These are phyloP conservation scores for Nasonia oneida DNA, from an alignment of 2,888 invertebrate species.

Conservation along the genomic window DNA sequence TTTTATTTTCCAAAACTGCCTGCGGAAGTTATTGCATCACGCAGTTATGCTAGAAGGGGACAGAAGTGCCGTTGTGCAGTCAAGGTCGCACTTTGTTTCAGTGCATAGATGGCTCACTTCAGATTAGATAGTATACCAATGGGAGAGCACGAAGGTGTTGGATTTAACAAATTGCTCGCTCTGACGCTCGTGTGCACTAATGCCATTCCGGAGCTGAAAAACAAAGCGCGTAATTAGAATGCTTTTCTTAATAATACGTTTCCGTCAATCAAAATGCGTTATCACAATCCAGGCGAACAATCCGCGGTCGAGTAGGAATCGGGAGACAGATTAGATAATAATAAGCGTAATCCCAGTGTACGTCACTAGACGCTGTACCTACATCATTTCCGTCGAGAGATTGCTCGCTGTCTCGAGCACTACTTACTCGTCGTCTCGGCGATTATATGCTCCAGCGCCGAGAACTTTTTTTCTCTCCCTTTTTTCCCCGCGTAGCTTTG, in stretches of 20 bases:
- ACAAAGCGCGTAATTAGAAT: background rate
- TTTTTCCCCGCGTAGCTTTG: background rate
- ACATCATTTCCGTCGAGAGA: background rate
- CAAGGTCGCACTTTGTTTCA: background rate
- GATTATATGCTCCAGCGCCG: too few species aligned
- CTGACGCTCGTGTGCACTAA: background rate
- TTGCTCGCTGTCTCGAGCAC: background rate
- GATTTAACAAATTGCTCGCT: slow-evolving; percentile 4
- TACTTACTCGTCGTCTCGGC: too few species aligned
- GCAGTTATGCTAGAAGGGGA: background rate
- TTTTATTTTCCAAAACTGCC: background rate
- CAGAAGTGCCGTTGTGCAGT: background rate
- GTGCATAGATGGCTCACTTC: background rate
- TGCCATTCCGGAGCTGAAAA: background rate
- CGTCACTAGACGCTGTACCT: background rate
- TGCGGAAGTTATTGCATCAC: background rate
- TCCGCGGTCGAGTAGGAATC: background rate
- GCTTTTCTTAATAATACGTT: too few species aligned
- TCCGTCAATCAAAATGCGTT: too few species aligned
- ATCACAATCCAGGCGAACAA: background rate
- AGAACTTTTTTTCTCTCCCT: background rate
- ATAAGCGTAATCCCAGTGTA: background rate
- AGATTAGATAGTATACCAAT: slow-evolving; percentile 27
- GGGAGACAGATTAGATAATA: background rate
- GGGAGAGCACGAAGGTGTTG: slow-evolving; percentile 7